Percentiles rank a stretch among this genome's conserved stretches.
These are phyloP conservation scores for Actinemys pallida DNA, from an alignment of 2,113 vertebrate genomes.

Conservation along the genomic window DNA sequence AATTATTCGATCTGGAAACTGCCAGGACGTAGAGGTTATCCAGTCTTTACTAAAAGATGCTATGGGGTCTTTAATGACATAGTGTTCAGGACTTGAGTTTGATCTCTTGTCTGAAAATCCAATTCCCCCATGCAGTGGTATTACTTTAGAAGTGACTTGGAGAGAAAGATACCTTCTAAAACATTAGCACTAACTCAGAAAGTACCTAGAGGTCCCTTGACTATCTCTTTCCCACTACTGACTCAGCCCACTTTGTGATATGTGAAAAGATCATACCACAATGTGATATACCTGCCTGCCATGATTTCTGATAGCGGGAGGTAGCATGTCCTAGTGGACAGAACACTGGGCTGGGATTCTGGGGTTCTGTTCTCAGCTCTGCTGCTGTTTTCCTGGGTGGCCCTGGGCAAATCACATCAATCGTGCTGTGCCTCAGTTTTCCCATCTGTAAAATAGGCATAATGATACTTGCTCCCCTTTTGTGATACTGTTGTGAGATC, in stretches of 20 bases:
- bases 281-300: neutral
- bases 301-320: neutral
- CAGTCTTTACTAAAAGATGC: conserved; percentile 25
- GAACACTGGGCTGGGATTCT: neutral
- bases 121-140: too few relatives aligned
- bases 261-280: neutral
- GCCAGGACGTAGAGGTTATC: neutral
- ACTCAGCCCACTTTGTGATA: neutral
- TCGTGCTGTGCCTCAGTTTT: neutral
- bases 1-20: neutral
- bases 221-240: too few relatives aligned
- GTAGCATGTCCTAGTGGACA: neutral
- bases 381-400: neutral
- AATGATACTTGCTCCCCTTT: neutral
- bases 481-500: neutral
- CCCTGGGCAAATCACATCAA: neutral
- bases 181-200: too few relatives aligned
- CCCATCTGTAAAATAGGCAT: neutral
- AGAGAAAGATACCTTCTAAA: too few relatives aligned
- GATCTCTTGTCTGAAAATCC: too few relatives aligned
- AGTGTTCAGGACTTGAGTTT: too few relatives aligned
- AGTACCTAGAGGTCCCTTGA: too few relatives aligned
- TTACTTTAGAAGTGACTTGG: too few relatives aligned
- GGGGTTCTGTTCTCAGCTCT: neutral
- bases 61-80: neutral